Conservation (phyloP, 2,113 vertebrate species). For the Casuarius casuarius region DNA sequence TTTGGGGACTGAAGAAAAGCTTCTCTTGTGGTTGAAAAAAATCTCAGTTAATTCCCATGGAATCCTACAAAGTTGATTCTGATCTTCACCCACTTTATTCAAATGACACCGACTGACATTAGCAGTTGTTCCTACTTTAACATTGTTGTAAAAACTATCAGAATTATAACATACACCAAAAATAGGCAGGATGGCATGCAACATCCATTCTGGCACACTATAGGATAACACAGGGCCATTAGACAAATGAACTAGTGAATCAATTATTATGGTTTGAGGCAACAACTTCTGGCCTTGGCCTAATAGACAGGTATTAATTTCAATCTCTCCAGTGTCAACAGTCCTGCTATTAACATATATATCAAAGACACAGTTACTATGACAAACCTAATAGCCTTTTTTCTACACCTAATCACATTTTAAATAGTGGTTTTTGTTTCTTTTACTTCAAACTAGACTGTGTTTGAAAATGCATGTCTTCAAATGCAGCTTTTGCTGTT, state of each 20-base stretch:
- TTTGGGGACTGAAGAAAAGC: background rate
- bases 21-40: background rate
- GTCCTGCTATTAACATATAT: constrained; percentile 59
- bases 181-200: background rate
- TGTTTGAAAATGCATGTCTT: background rate
- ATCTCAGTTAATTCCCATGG: background rate
- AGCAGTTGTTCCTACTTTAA: background rate
- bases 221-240: constrained; percentile 28
- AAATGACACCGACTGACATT: background rate
- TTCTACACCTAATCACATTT: background rate
- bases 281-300: constrained; percentile 59
- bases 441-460: background rate
- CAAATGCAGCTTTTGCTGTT: background rate
- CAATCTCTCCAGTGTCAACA: constrained; percentile 61
- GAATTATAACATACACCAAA: background rate
- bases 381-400: constrained; percentile 12
- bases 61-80: background rate
- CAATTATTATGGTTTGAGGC: constrained; percentile 77
- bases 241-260: constrained; percentile 72
- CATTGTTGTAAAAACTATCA: background rate
- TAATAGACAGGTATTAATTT: constrained; percentile 74
- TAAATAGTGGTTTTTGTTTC: background rate
- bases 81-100: constrained; percentile 1
- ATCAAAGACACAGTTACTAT: constrained; percentile 43
- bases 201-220: background rate